phyloP scores from a whole-genome alignment of 2,113 vertebrate genomes.

The Shinisaurus crocodilurus region DNA sequence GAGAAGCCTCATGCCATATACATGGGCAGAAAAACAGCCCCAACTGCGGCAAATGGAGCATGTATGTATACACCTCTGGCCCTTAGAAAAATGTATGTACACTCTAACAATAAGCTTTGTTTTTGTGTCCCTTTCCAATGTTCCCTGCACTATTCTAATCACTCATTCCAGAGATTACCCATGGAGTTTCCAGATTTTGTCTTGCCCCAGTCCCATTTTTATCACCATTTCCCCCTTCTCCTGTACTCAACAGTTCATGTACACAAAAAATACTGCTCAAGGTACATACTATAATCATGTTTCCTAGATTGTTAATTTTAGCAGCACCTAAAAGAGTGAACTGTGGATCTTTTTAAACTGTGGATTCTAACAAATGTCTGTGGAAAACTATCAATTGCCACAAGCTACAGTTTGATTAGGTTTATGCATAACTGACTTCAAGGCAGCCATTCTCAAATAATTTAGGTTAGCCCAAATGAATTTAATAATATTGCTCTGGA shows the following conservation, averaged over 20 bases:
- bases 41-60: background rate
- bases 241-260: background rate
- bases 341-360: background rate
- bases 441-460: background rate
- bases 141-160: background rate
- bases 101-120: background rate
- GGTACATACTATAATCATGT: background rate
- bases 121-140: background rate
- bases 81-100: background rate
- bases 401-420: background rate
- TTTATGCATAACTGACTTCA: background rate
- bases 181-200: background rate
- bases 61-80: background rate
- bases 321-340: background rate
- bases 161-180: background rate
- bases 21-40: background rate
- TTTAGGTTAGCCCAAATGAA: background rate
- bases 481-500: background rate
- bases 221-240: background rate
- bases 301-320: background rate
- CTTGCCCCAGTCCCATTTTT: too few species aligned
- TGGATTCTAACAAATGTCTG: background rate
- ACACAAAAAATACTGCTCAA: background rate
- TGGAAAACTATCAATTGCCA: background rate
- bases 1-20: background rate